These are phyloP conservation scores for Lathamus discolor DNA, from an alignment of 2,113 vertebrate species.

Conservation along the genomic window DNA sequence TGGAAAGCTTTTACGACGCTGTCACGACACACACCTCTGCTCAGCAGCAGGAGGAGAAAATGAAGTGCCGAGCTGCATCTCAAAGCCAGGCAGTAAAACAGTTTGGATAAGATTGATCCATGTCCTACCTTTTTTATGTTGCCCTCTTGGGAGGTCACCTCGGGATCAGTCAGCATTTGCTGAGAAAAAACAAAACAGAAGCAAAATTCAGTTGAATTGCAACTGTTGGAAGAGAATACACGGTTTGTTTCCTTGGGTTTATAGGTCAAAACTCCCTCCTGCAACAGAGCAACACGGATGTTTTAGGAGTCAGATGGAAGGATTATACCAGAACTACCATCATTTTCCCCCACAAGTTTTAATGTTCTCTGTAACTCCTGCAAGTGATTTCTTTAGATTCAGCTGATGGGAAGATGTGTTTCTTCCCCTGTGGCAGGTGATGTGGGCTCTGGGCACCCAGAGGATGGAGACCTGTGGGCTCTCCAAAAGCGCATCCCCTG, in stretches of 20 bases:
- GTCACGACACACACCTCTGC: background rate
- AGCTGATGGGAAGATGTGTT: fast-evolving
- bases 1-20: fast-evolving
- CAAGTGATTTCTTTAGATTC: background rate
- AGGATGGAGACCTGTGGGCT: fast-evolving
- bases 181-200: slow-evolving; percentile 20
- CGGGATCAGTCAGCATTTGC: slow-evolving; percentile 89
- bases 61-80: background rate
- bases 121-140: slow-evolving; percentile 91
- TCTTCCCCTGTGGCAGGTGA: background rate
- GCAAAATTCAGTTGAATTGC: background rate
- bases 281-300: fast-evolving
- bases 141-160: slow-evolving; percentile 84
- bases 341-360: background rate
- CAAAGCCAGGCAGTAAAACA: background rate
- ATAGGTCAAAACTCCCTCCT: background rate
- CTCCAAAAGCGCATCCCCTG: fast-evolving
- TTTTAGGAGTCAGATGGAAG: background rate
- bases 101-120: background rate
- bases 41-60: background rate
- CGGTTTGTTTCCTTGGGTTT: background rate
- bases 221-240: background rate
- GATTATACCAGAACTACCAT: fast-evolving
- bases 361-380: background rate
- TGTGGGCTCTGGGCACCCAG: fast-evolving